These are phyloP conservation scores for Tinea semifulvella DNA, from an alignment of 2,888 invertebrate genomes.

Conservation along the genomic window DNA sequence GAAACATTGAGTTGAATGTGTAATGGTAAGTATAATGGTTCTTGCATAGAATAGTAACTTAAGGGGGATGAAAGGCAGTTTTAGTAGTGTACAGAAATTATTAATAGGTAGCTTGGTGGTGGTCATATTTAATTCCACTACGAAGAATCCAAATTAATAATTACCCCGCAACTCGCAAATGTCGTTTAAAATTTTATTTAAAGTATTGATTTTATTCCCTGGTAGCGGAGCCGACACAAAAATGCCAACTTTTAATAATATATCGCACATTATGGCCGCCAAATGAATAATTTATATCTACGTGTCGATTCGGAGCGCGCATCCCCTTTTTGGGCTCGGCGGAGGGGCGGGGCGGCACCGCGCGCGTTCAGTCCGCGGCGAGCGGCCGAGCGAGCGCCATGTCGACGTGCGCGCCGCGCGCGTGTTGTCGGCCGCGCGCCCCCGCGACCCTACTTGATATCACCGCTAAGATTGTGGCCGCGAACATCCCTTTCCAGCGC, in stretches of 20 bases:
- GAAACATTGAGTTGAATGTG: neutral
- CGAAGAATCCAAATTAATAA: constrained; percentile 23
- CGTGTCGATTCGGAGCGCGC: constrained; percentile 58
- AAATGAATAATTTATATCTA: constrained; percentile 63
- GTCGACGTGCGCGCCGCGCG: constrained; percentile 63
- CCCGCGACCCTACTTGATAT: constrained; percentile 84
- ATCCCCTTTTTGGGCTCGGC: constrained; percentile 39
- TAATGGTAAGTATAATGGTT: constrained; percentile 6
- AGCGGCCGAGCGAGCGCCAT: constrained; percentile 64
- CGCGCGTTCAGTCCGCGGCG: constrained; percentile 53
- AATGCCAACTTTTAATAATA: constrained; percentile 66
- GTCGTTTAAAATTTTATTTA: constrained; percentile 15
- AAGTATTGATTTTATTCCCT: constrained; percentile 39
- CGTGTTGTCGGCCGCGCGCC: constrained; percentile 64
- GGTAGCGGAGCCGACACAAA: constrained; percentile 44
- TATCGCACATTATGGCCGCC: constrained; percentile 63
- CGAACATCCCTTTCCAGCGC: constrained; percentile 85
- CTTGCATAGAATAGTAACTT: constrained; percentile 5
- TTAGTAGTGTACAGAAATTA: neutral
- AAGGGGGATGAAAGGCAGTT: neutral
- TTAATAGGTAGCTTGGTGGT: neutral
- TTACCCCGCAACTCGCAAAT: constrained; percentile 19
- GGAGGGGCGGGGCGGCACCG: constrained; percentile 26
- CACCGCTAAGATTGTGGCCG: constrained; percentile 84
- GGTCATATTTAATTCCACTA: no score